Conservation (phyloP, 2,888 invertebrate genomes). For the Pseudococcus viburni region DNA sequence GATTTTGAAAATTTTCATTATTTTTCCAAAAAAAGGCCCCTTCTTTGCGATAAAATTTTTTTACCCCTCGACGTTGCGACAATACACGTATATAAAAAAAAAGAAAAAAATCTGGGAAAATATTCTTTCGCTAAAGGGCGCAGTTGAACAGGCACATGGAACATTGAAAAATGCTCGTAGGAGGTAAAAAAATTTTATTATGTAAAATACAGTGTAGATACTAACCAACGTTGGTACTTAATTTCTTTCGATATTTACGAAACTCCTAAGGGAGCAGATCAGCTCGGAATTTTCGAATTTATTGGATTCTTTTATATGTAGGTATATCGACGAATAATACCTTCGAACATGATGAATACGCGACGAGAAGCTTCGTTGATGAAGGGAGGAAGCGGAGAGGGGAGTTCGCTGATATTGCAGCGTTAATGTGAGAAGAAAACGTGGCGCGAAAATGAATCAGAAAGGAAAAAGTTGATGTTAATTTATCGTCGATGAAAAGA, state of each 20-base stretch:
- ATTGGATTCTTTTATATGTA: background rate
- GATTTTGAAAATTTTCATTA: constrained; percentile 11
- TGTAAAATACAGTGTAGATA: background rate
- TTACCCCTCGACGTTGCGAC: background rate
- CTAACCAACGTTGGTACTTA: background rate
- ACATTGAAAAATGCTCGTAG: constrained; percentile 1
- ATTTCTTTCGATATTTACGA: background rate
- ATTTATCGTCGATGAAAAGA: background rate
- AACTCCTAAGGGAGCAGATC: background rate
- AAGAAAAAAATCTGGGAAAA: background rate
- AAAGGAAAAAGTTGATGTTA: background rate
- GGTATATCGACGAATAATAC: background rate
- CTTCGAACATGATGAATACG: background rate
- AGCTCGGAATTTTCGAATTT: background rate
- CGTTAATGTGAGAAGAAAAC: background rate
- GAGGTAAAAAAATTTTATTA: constrained; percentile 1
- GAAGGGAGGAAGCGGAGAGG: no score
- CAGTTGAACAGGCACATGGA: background rate
- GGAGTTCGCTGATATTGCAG: background rate
- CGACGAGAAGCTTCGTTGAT: background rate
- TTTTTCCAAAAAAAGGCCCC: background rate
- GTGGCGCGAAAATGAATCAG: background rate
- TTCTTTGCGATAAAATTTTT: background rate
- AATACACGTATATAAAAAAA: background rate
- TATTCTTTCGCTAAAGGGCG: constrained; percentile 2